phyloP scores from a whole-genome alignment of 2,113 vertebrate species.

The Hippocampus barbouri region DNA sequence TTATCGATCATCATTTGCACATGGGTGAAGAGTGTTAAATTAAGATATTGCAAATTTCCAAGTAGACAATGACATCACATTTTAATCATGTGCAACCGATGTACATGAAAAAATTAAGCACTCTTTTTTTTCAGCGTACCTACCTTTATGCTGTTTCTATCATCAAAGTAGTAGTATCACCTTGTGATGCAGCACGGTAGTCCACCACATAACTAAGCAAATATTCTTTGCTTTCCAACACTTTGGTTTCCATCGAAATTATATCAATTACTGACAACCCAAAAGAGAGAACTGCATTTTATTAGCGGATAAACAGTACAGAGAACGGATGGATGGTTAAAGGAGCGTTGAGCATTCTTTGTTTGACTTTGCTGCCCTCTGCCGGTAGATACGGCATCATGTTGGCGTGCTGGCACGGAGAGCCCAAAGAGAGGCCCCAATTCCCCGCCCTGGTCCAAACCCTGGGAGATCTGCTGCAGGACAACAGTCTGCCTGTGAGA shows the following conservation, averaged over 20 bases:
- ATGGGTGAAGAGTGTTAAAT: too few relatives aligned
- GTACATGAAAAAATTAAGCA: too few relatives aligned
- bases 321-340: too few relatives aligned
- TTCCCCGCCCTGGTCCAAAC: slow-evolving; percentile 90
- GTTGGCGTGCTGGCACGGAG: slow-evolving; percentile 94
- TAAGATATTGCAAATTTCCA: too few relatives aligned
- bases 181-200: neutral
- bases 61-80: too few relatives aligned
- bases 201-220: neutral
- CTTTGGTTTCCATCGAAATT: neutral
- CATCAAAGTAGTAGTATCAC: neutral
- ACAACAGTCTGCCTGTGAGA: slow-evolving; percentile 82
- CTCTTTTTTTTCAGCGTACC: too few relatives aligned
- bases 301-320: too few relatives aligned
- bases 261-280: neutral
- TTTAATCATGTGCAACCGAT: too few relatives aligned
- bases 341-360: neutral
- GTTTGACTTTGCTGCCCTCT: slow-evolving; percentile 54
- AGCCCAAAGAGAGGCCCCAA: slow-evolving; percentile 87
- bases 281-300: neutral
- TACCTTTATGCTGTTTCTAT: too few relatives aligned
- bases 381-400: slow-evolving; percentile 87
- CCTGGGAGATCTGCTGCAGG: slow-evolving; percentile 90
- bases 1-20: too few relatives aligned
- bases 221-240: neutral